Percentiles rank a stretch among this genome's conserved stretches.
phyloP scores from a whole-genome alignment of 2,888 invertebrate species.

The Melolontha melolontha region DNA sequence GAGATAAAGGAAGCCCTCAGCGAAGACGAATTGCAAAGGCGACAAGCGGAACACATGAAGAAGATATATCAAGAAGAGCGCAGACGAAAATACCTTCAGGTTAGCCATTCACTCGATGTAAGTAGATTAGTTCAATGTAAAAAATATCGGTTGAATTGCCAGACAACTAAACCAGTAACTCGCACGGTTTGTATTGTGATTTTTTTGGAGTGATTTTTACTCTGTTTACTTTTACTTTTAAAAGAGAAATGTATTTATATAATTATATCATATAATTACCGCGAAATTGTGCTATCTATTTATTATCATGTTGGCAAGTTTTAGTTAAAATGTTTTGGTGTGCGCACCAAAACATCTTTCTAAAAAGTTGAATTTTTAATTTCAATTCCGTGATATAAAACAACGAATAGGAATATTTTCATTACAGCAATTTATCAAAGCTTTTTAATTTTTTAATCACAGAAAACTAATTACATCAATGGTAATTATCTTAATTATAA shows the following conservation, averaged over 20 bases:
- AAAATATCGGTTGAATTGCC: no score
- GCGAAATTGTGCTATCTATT: no score
- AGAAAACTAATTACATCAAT: no score
- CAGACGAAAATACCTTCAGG: conserved; percentile 89
- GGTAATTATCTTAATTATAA: no score
- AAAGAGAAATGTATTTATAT: no score
- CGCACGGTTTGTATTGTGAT: conserved; percentile 39
- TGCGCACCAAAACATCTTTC: no score
- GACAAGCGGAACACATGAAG: conserved; percentile 92
- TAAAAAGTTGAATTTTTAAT: no score
- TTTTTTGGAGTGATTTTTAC: background rate
- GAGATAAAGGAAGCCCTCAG: conserved; percentile 88
- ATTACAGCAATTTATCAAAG: background rate
- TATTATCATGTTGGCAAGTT: no score
- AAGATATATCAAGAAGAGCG: conserved; percentile 90
- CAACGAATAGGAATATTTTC: background rate
- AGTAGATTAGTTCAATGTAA: conserved; percentile 45
- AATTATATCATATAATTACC: no score
- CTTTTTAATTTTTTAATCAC: background rate
- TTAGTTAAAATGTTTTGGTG: no score
- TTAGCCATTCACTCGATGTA: conserved; percentile 61
- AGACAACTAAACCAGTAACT: conserved; percentile 11
- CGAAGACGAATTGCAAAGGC: conserved; percentile 88
- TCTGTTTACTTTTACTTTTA: background rate
- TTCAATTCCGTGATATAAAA: background rate